Percentiles rank a stretch among this genome's conserved stretches.
Conservation (phyloP, 2,888 invertebrate genomes). For the Phasia obesa region DNA sequence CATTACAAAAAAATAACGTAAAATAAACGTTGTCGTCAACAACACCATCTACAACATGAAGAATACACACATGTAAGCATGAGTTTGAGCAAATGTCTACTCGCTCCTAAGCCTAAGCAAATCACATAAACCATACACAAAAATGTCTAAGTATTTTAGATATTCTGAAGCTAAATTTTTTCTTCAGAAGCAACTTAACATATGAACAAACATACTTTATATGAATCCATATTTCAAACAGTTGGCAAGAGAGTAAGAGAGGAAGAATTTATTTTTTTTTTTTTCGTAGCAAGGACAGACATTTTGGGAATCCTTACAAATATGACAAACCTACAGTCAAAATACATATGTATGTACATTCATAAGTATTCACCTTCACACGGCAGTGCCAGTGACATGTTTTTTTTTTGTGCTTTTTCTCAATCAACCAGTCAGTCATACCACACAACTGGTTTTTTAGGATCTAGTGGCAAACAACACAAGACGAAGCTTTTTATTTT, state of each 20-base stretch:
- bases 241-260: slow-evolving; percentile 37
- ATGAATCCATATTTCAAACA: slow-evolving; percentile 36
- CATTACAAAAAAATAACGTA: slow-evolving; percentile 20
- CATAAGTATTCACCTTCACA: slow-evolving; percentile 58
- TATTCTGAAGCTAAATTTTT: slow-evolving; percentile 72
- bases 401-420: slow-evolving; percentile 36
- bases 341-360: slow-evolving; percentile 37
- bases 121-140: slow-evolving; percentile 64
- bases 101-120: slow-evolving; percentile 64
- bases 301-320: slow-evolving; percentile 69
- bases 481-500: slow-evolving; percentile 49
- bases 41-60: slow-evolving; percentile 35
- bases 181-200: slow-evolving; percentile 18
- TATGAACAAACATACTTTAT: slow-evolving; percentile 31
- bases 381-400: slow-evolving; percentile 62
- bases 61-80: slow-evolving; percentile 19
- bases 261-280: slow-evolving; percentile 9
- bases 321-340: slow-evolving; percentile 44
- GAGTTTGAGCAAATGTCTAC: slow-evolving; percentile 36
- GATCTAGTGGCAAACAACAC: slow-evolving; percentile 61
- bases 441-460: slow-evolving; percentile 67
- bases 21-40: slow-evolving; percentile 50
- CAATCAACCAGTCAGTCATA: slow-evolving; percentile 68
- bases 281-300: slow-evolving; percentile 50
- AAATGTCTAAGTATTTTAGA: slow-evolving; percentile 64